phyloP scores from a whole-genome alignment of 35 echinoderm and acorn worm genomes.

The Heliocidaris erythrogramma region DNA sequence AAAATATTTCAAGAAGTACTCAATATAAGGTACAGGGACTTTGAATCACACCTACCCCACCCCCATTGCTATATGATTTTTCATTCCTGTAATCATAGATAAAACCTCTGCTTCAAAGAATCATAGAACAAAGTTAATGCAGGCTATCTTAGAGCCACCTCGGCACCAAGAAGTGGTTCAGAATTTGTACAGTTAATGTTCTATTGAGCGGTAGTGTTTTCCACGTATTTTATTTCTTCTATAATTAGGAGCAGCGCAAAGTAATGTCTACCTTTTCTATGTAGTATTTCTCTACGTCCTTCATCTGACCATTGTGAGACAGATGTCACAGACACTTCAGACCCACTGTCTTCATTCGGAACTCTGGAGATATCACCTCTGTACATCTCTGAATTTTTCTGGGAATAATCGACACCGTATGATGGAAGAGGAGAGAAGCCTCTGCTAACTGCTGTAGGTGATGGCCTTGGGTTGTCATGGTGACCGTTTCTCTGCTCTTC shows the following conservation, averaged over 20 bases:
- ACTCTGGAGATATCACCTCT: not conserved
- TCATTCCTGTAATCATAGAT: too few relatives aligned
- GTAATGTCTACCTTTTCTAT: not conserved
- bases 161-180: too few relatives aligned
- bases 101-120: too few relatives aligned
- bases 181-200: too few relatives aligned
- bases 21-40: too few relatives aligned
- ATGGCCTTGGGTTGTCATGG: not conserved
- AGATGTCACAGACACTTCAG: conserved; percentile 19
- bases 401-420: not conserved
- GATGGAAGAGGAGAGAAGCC: conserved; percentile 25
- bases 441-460: conserved; percentile 11
- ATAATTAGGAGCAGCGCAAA: not conserved
- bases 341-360: not conserved
- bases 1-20: too few relatives aligned
- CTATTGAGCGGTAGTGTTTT: too few relatives aligned
- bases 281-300: not conserved
- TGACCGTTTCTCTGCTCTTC: not conserved
- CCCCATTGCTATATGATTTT: too few relatives aligned
- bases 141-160: too few relatives aligned
- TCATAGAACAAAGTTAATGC: too few relatives aligned
- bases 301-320: conserved; percentile 29
- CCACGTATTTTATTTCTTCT: too few relatives aligned
- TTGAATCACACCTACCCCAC: too few relatives aligned
- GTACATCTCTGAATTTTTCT: not conserved